Base-by-base conservation (phyloP, 2,888 invertebrate genomes). In the Drosophila tripunctata region DNA sequence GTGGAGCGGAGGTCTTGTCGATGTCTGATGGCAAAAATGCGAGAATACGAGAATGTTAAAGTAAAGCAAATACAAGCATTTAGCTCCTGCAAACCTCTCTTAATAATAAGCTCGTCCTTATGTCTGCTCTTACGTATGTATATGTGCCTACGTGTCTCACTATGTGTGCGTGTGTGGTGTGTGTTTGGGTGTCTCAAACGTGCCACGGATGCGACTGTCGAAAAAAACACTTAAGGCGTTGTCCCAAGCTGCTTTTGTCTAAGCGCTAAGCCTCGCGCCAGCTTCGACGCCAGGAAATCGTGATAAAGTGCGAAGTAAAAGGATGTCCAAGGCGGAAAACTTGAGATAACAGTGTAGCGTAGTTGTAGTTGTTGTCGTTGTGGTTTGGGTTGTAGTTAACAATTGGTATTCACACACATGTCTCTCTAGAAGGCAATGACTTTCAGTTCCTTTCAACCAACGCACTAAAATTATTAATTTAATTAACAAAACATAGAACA, bases 201-300 rank as follows among this genome's bases (percentile, higher is more conserved):
- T 82, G 77, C 81, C 66, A 64, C 63, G 81, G 83, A 77, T 79
- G 68, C 65, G 67, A 75, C 72, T 87, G 79, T 63, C 71, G 67
- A 70, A 71, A 72, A 65, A 69, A 86, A 83, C 87, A 84, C 84
- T 83, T 77, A 44, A 67, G 70, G 71, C 84, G 55, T 75, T 66
- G 60, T 78, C 76, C 86, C 87, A 56, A 61, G 88, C 75, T 66
- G 68, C 65, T 47, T 63, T 85, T 71, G 86, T 87, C 79, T 82
- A 87, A 69, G 86, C 76, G 82, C 79, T 64, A 74, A 75, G 68
- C 38, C 67, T 71, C 45, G 50, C 78, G 63, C 78, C 60, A 33
- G 17, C 62, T 52, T 55, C 35, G 55, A 56, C 55, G 14, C 64
- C 58, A 27, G 43, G 35, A 41, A 50, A 4, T 27, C 36, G 44